Evolutionary conservation across 1,140 invertebrate genomes (phyloP).

Genomic region (Philotrypesis tridentata): DNA sequence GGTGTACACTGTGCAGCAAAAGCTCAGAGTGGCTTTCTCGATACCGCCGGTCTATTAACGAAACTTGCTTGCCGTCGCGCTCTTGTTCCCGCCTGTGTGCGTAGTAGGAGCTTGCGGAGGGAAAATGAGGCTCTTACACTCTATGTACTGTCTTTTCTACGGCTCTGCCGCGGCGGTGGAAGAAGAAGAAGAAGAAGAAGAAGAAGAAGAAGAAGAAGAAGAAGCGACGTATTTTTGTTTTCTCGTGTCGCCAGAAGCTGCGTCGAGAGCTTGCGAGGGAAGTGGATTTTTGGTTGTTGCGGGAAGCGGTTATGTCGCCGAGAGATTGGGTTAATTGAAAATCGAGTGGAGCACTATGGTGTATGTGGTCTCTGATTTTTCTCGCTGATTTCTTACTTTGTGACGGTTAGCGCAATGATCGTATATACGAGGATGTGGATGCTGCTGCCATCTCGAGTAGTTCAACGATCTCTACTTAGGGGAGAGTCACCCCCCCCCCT

Average conservation of each 20-base stretch:
- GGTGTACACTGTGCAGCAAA: not conserved
- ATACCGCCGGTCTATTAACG: constrained; percentile 39
- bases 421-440: too few species aligned
- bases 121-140: not conserved
- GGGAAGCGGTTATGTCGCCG: too few species aligned
- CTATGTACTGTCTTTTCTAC: not conserved
- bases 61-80: constrained; percentile 33
- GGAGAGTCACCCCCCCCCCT: too few species aligned
- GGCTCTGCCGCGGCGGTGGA: not conserved
- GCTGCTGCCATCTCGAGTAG: not conserved
- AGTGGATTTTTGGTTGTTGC: not conserved
- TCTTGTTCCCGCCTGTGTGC: constrained; percentile 18
- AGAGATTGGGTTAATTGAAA: not conserved
- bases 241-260: not conserved
- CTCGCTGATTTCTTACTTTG: too few species aligned
- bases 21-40: constrained; percentile 51
- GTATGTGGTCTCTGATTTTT: too few species aligned
- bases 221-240: not conserved
- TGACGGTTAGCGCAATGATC: too few species aligned
- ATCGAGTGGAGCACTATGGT: not conserved
- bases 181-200: too few species aligned
- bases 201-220: too few species aligned
- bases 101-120: not conserved
- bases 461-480: too few species aligned
- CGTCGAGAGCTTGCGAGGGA: not conserved